Evolutionary conservation across 2,797 vertebrate species (phyloP).

Genomic region (Rhinichthys osculus): DNA sequence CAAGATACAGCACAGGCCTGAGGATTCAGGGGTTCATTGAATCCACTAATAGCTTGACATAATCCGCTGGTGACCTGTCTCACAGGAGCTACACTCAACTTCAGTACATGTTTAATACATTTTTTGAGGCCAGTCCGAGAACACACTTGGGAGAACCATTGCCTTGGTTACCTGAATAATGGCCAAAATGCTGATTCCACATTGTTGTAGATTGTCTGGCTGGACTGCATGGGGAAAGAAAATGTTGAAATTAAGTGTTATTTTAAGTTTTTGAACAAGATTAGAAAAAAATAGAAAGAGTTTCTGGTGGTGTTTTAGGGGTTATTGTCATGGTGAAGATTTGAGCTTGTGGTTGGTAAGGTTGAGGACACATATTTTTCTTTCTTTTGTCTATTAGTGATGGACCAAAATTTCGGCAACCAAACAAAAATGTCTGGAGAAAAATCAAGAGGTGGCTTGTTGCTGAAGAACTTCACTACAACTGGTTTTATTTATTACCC

Average conservation of each 20-base stretch:
- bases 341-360: no score
- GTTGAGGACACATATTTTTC: no score
- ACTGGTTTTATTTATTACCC: background rate
- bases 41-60: constrained; percentile 18
- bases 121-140: background rate
- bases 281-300: no score
- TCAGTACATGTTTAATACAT: background rate
- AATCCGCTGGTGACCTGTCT: constrained; percentile 28
- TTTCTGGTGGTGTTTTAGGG: no score
- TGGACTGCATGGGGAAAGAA: background rate
- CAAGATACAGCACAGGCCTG: constrained; percentile 26
- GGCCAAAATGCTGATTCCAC: constrained; percentile 12
- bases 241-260: no score
- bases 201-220: background rate
- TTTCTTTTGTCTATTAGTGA: no score
- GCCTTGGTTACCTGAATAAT: constrained; percentile 20
- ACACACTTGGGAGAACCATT: background rate
- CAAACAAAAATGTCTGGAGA: no score
- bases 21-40: constrained; percentile 1
- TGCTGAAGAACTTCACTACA: background rate
- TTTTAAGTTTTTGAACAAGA: no score
- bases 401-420: no score
- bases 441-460: background rate
- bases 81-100: background rate
- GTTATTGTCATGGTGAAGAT: no score